Evolutionary conservation across 2,113 vertebrate species (phyloP), one percentile per base, ranked within the genome.

Genomic region (Onychorhynchus coronatus): DNA sequence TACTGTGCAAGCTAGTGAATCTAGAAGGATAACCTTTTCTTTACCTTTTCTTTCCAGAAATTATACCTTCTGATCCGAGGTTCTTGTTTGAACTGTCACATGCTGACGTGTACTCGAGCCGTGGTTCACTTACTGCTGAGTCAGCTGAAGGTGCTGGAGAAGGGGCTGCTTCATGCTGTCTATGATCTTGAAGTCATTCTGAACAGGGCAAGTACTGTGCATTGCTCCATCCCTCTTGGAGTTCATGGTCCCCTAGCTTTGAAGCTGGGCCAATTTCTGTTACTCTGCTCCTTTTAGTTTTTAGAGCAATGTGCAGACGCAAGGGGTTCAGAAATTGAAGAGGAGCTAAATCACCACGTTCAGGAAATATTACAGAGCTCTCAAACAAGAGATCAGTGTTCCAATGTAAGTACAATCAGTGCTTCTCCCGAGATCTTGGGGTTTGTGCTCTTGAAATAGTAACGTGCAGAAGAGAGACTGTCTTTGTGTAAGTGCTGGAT

Each of bases 11-110:
- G 7, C 27, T 31, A 33, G 22, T 80, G 68, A 24, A 37, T 61
- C 35, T 65, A 46, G 30, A 20, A 52, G 22, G 15, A 56, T 86
- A 78, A 87, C 24, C 11, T 41, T 55, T 85, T 46, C 7, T 41
- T 3, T 7, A 14, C 14, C 4, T 55, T 85, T 91, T 46, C n/a
- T 91, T 68, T 84, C 30, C 92, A 98, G 98, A 98, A 98, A 97
- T 95, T 98, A 21, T 99, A 98, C 96, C 93, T 99, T 81, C 81
- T 99, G 33, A 98, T 99, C 44, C 98, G 99, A 18, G 99, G 99
- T 3, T 99, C 99, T 12, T 99, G 99, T 91, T 96, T 99, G 81
- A 96, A 94, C 14, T 99, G 99, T 61, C 98, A 99, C 96, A 97
- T 97, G 96, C 93, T 99, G 92, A 99, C 98, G 0, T 99, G 99